Conservation (phyloP, 2,113 vertebrate genomes). For the Brevimyrus niger region DNA sequence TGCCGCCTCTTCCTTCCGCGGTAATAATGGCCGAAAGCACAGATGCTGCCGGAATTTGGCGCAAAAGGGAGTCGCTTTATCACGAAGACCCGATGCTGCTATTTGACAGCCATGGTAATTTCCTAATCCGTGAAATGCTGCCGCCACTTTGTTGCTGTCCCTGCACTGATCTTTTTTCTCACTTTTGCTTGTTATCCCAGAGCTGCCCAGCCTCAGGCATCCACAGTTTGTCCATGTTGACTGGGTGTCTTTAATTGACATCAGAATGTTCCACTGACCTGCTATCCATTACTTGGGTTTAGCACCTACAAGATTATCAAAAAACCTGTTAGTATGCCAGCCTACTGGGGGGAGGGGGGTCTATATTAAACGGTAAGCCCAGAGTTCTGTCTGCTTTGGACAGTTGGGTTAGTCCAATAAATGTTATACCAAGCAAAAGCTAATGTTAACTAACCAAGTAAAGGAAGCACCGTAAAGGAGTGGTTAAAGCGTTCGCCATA, state of each 20-base stretch:
- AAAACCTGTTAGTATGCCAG: neutral
- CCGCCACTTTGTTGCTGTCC: neutral
- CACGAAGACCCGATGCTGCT: slow-evolving; percentile 36
- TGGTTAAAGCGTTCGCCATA: neutral
- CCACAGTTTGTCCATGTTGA: neutral
- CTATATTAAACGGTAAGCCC: neutral
- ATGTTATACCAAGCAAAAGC: neutral
- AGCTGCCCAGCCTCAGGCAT: neutral
- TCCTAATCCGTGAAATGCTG: slow-evolving; percentile 36
- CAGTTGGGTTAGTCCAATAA: neutral
- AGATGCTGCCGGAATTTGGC: slow-evolving; percentile 38
- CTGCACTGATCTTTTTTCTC: neutral
- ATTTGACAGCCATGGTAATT: slow-evolving; percentile 56
- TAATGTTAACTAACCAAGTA: neutral
- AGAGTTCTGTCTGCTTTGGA: neutral
- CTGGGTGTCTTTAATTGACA: neutral
- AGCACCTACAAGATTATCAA: neutral
- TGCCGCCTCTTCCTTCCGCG: slow-evolving; percentile 41
- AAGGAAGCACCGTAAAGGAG: neutral
- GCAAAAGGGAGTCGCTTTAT: slow-evolving; percentile 36
- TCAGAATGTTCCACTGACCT: neutral
- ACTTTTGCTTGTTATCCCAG: neutral
- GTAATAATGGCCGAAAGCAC: slow-evolving; percentile 47
- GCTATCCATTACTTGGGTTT: neutral
- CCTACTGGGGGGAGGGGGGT: neutral